phyloP scores from a whole-genome alignment of 2,113 vertebrate species.

The Bagarius yarrelli region DNA sequence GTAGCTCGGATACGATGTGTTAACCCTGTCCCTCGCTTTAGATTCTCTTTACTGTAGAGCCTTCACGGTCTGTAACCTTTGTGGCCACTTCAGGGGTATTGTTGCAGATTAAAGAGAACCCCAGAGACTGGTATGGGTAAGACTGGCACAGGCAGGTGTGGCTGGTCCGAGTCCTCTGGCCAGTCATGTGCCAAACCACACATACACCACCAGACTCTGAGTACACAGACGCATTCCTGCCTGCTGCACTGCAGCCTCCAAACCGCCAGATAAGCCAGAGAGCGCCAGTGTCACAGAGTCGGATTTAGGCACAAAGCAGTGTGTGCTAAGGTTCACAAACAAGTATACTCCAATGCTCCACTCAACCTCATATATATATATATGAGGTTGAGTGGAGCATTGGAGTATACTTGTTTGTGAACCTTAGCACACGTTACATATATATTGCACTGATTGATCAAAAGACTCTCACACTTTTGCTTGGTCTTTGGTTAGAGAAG shows the following conservation, averaged over 20 bases:
- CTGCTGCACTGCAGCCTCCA: background rate
- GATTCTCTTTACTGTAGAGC: background rate
- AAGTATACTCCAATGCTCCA: too few species aligned
- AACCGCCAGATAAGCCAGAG: background rate
- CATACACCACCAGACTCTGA: constrained; percentile 21
- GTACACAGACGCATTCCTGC: constrained; percentile 49
- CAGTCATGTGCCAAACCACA: constrained; percentile 46
- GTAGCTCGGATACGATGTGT: background rate
- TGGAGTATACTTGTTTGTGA: too few species aligned
- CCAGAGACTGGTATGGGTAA: background rate
- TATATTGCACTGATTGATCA: too few species aligned
- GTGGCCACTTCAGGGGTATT: background rate
- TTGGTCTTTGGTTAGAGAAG: too few species aligned
- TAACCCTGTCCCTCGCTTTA: background rate
- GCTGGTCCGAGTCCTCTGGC: constrained; percentile 42
- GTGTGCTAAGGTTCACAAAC: background rate
- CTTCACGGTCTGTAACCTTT: background rate
- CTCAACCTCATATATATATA: too few species aligned
- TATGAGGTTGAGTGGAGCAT: too few species aligned
- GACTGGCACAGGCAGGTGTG: constrained; percentile 67
- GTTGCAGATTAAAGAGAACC: background rate
- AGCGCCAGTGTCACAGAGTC: background rate
- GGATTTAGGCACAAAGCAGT: background rate
- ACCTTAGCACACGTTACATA: background rate
- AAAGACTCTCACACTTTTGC: too few species aligned